Evolutionary conservation across 1,140 invertebrate species (phyloP).

Genomic region (Drosophila albomicans): DNA sequence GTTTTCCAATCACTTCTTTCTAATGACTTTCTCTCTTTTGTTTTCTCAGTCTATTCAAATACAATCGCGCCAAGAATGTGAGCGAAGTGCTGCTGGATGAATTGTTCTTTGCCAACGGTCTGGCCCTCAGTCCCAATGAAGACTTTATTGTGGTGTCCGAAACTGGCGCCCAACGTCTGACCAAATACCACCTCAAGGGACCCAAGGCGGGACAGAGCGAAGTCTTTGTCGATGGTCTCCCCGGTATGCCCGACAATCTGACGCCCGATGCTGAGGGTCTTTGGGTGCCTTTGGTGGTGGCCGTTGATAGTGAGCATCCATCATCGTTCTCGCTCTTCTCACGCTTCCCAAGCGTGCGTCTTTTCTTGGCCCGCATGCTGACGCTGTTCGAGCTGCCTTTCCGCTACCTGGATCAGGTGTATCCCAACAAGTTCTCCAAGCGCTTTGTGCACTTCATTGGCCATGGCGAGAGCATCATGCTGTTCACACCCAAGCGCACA

Average conservation of each 20-base stretch:
- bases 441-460: slow-evolving; percentile 85
- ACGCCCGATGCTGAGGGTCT: slow-evolving; percentile 88
- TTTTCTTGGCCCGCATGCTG: slow-evolving; percentile 86
- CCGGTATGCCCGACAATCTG: slow-evolving; percentile 92
- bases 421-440: slow-evolving; percentile 84
- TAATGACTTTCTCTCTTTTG: slow-evolving; percentile 30
- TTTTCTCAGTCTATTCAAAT: slow-evolving; percentile 86
- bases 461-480: slow-evolving; percentile 75
- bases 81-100: slow-evolving; percentile 88
- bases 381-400: slow-evolving; percentile 86
- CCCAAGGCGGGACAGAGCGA: slow-evolving; percentile 89
- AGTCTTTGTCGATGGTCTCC: slow-evolving; percentile 90
- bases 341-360: slow-evolving; percentile 87
- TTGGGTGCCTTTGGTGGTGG: slow-evolving; percentile 87
- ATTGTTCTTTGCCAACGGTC: slow-evolving; percentile 91
- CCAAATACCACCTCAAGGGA: slow-evolving; percentile 90
- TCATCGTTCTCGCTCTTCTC: slow-evolving; percentile 85
- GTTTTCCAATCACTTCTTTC: slow-evolving; percentile 43
- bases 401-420: slow-evolving; percentile 86
- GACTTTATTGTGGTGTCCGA: slow-evolving; percentile 91
- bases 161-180: slow-evolving; percentile 86
- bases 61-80: slow-evolving; percentile 86
- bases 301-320: slow-evolving; percentile 86
- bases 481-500: slow-evolving; percentile 82
- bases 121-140: slow-evolving; percentile 90